Percentiles rank a stretch among this genome's conserved stretches.
Evolutionary conservation across 1,140 invertebrate species (phyloP).

Genomic region (Drosophila nebulosa): DNA sequence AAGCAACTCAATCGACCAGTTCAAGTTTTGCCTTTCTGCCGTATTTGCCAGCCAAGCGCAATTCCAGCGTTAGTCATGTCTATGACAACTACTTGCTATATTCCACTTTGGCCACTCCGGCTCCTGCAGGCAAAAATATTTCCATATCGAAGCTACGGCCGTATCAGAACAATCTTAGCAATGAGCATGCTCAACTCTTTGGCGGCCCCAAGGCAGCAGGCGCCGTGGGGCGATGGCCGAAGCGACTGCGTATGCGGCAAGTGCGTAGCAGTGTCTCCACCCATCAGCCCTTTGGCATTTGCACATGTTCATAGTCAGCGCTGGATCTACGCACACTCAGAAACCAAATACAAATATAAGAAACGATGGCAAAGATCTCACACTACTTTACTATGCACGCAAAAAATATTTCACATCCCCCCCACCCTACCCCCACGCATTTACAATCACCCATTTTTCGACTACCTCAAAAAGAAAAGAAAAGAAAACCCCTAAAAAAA

Average conservation of each 20-base stretch:
- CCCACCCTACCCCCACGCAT: not conserved
- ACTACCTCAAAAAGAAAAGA: constrained; percentile 36
- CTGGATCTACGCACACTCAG: constrained; percentile 25
- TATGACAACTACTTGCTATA: constrained; percentile 77
- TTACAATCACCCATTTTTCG: constrained; percentile 22
- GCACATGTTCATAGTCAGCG: constrained; percentile 81
- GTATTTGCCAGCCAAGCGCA: constrained; percentile 71
- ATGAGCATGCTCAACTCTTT: constrained; percentile 69
- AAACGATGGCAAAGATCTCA: constrained; percentile 57
- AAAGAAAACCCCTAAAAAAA: not conserved
- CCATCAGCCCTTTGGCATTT: constrained; percentile 76
- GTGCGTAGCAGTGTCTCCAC: constrained; percentile 74
- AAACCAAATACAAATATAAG: constrained; percentile 7
- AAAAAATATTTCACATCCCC: not conserved
- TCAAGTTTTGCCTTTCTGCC: constrained; percentile 77
- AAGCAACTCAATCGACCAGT: constrained; percentile 71
- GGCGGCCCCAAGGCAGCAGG: constrained; percentile 27
- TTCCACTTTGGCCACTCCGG: constrained; percentile 43
- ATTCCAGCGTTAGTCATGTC: constrained; percentile 76
- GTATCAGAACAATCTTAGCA: constrained; percentile 66
- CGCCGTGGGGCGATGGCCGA: constrained; percentile 41
- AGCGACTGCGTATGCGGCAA: constrained; percentile 56
- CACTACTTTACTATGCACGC: constrained; percentile 19
- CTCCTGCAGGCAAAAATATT: constrained; percentile 22
- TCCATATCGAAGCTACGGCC: constrained; percentile 40